A percentile compares a stretch with the other conserved stretches of the same genome.
phyloP scores from a whole-genome alignment of 1,140 invertebrate genomes.

The Bombus affinis region DNA sequence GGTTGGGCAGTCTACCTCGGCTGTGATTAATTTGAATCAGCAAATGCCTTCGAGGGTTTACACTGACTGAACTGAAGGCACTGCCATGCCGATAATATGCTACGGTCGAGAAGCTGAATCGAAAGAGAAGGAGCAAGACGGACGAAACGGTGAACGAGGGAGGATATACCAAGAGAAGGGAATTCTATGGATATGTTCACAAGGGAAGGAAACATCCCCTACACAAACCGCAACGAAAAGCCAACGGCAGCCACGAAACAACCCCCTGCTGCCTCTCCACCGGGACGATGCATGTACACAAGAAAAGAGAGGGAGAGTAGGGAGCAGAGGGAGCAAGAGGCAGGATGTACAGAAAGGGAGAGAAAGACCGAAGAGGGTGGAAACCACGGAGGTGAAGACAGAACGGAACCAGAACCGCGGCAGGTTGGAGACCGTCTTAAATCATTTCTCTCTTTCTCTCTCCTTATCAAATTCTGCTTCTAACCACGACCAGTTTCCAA shows the following conservation, averaged over 20 bases:
- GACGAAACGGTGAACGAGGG: conserved; percentile 25
- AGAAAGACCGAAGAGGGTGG: conserved; percentile 44
- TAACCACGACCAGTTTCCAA: conserved; percentile 17
- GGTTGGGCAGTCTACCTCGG: conserved; percentile 67
- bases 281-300: conserved; percentile 56
- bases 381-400: conserved; percentile 39
- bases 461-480: conserved; percentile 45
- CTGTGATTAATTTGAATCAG: conserved; percentile 83
- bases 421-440: conserved; percentile 65
- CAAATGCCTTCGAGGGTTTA: conserved; percentile 80
- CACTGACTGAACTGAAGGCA: conserved; percentile 71
- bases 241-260: conserved; percentile 72
- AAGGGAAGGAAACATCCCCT: conserved; percentile 79
- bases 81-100: conserved; percentile 69
- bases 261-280: conserved; percentile 60
- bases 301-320: conserved; percentile 48
- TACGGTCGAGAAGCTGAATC: conserved; percentile 64
- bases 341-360: conserved; percentile 17
- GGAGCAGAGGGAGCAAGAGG: conserved; percentile 8
- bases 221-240: conserved; percentile 75
- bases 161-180: conserved; percentile 28
- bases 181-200: conserved; percentile 67
- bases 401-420: conserved; percentile 32
- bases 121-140: conserved; percentile 54
- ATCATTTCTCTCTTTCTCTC: conserved; percentile 59